phyloP scores from a whole-genome alignment of 2,888 invertebrate genomes.

The Limnephilus lunatus region DNA sequence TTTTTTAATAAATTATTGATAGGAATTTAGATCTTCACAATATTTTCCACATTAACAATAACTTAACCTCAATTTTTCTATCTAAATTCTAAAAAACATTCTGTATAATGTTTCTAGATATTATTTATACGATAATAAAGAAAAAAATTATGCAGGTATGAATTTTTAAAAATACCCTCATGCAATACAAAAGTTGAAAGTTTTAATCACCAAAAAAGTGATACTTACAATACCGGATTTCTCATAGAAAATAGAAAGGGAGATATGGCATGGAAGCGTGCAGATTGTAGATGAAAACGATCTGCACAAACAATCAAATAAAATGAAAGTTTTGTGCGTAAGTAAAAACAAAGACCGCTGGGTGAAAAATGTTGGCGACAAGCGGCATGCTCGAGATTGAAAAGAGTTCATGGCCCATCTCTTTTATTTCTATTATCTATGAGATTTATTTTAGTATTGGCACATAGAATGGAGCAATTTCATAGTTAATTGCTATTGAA shows the following conservation, averaged over 20 bases:
- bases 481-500: not conserved
- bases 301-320: too few relatives aligned
- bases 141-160: not conserved
- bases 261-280: too few relatives aligned
- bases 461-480: not conserved
- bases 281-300: too few relatives aligned
- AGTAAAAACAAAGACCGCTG: too few relatives aligned
- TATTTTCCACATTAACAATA: not conserved
- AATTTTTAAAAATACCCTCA: not conserved
- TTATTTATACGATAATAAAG: not conserved
- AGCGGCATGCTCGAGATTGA: too few relatives aligned
- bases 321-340: too few relatives aligned
- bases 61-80: not conserved
- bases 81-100: not conserved
- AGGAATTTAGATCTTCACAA: too few relatives aligned
- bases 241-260: not conserved
- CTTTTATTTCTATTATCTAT: too few relatives aligned
- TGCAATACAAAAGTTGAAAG: not conserved
- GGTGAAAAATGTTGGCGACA: too few relatives aligned
- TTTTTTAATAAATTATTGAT: not conserved
- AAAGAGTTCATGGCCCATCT: too few relatives aligned
- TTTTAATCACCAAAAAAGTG: not conserved
- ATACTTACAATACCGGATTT: not conserved
- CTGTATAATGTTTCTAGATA: not conserved
- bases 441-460: not conserved